Evolutionary conservation across 2,113 vertebrate species (phyloP).

Genomic region (Cariama cristata): DNA sequence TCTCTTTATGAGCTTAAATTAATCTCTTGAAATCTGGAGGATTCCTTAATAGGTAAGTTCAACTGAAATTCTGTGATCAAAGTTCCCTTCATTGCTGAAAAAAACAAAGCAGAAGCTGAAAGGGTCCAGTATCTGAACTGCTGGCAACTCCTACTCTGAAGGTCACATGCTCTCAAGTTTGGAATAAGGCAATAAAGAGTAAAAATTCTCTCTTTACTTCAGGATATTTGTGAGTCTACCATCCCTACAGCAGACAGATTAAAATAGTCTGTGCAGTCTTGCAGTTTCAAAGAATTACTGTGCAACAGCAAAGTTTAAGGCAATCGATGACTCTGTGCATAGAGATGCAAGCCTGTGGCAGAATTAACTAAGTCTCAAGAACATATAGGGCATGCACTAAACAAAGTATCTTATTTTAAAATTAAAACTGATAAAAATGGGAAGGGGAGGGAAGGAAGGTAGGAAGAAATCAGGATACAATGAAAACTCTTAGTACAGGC

Average conservation of each 20-base stretch:
- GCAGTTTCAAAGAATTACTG: background rate
- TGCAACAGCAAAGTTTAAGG: background rate
- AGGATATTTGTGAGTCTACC: background rate
- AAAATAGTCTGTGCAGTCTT: background rate
- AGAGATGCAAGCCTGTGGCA: background rate
- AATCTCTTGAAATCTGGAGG: background rate
- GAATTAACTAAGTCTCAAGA: background rate
- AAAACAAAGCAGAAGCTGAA: background rate
- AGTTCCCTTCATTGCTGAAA: background rate
- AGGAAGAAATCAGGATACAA: background rate
- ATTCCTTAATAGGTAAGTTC: background rate
- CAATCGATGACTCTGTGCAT: background rate
- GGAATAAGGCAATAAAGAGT: background rate
- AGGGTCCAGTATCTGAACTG: background rate
- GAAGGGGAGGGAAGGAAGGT: background rate
- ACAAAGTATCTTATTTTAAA: background rate
- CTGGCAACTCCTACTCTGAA: background rate
- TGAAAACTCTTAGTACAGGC: background rate
- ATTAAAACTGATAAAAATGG: background rate
- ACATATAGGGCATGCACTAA: background rate
- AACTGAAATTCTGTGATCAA: background rate
- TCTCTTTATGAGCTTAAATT: background rate
- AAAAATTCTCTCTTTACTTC: background rate
- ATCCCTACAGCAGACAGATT: background rate
- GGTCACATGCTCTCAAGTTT: background rate